phyloP scores from a whole-genome alignment of 2,888 invertebrate genomes.

The Drosophila fungiperda region DNA sequence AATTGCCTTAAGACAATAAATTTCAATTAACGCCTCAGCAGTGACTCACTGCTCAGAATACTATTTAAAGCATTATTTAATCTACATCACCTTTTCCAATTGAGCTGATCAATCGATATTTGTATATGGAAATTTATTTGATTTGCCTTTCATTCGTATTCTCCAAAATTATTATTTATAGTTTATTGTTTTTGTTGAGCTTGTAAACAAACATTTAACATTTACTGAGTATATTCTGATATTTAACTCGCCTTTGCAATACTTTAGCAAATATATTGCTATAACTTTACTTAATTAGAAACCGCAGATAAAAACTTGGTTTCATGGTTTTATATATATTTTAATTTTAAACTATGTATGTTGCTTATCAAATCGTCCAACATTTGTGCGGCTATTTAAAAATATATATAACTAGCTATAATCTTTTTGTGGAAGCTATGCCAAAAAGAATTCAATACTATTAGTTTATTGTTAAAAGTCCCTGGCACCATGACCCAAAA shows the following conservation, averaged over 20 bases:
- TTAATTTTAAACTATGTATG: not conserved
- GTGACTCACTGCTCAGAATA: conserved; percentile 14
- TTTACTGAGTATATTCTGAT: not conserved
- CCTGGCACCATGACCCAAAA: conserved; percentile 65
- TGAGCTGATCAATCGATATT: conserved; percentile 34
- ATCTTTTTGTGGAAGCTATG: not conserved
- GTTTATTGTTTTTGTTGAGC: not conserved
- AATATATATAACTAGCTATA: not conserved
- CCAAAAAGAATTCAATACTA: not conserved
- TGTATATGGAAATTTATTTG: conserved; percentile 22
- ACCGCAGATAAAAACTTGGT: not conserved
- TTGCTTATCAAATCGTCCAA: conserved; percentile 4
- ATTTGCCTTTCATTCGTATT: conserved; percentile 16
- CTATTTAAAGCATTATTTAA: conserved; percentile 20
- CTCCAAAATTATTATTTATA: conserved; percentile 13
- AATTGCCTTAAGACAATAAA: conserved; percentile 40
- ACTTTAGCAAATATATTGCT: not conserved
- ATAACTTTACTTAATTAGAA: not conserved
- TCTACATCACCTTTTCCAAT: conserved; percentile 30
- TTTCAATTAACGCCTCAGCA: conserved; percentile 49
- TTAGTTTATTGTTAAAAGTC: conserved; percentile 1
- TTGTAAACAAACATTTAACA: conserved; percentile 20
- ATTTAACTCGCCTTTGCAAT: not conserved
- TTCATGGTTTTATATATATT: not conserved
- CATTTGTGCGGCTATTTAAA: conserved; percentile 2